Conservation (phyloP, 2,888 invertebrate species). For the Nowickia ferox region DNA sequence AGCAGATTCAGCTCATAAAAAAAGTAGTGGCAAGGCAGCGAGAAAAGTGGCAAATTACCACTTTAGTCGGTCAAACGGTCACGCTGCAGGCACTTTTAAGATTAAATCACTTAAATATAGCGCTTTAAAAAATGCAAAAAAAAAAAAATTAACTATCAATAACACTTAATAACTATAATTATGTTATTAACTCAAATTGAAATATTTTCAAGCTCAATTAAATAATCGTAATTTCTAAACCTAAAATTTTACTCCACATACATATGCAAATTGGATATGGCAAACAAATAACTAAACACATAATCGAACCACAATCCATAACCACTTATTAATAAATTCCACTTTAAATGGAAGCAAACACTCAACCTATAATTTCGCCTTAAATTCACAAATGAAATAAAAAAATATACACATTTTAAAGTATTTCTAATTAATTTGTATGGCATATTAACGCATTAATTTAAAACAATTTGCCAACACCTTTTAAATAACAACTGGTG, state of each 20-base stretch:
- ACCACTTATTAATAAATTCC: conserved; percentile 44
- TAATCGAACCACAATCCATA: conserved; percentile 39
- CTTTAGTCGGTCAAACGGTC: too few species aligned
- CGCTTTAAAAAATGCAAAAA: too few species aligned
- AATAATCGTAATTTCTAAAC: background rate
- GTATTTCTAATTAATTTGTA: conserved; percentile 70
- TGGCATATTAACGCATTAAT: conserved; percentile 67
- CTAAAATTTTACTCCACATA: background rate
- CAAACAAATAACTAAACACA: conserved; percentile 27
- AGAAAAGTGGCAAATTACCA: too few species aligned
- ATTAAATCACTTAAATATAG: too few species aligned
- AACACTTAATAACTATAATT: background rate
- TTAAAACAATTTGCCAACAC: conserved; percentile 66
- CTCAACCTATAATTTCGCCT: conserved; percentile 50
- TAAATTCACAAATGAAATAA: conserved; percentile 38
- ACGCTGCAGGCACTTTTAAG: too few species aligned
- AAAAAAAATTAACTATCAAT: too few species aligned
- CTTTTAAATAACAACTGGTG: conserved; percentile 49
- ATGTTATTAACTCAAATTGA: conserved; percentile 13
- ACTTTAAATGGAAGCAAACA: conserved; percentile 25
- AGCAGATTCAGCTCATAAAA: too few species aligned
- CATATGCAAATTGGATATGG: background rate
- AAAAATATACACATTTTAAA: conserved; percentile 38
- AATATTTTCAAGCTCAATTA: conserved; percentile 7
- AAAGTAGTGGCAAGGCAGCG: too few species aligned